Evolutionary conservation across 1,140 invertebrate species (phyloP), one percentile per base, ranked within the genome.

Genomic region (Cyrtorhinus lividipennis): DNA sequence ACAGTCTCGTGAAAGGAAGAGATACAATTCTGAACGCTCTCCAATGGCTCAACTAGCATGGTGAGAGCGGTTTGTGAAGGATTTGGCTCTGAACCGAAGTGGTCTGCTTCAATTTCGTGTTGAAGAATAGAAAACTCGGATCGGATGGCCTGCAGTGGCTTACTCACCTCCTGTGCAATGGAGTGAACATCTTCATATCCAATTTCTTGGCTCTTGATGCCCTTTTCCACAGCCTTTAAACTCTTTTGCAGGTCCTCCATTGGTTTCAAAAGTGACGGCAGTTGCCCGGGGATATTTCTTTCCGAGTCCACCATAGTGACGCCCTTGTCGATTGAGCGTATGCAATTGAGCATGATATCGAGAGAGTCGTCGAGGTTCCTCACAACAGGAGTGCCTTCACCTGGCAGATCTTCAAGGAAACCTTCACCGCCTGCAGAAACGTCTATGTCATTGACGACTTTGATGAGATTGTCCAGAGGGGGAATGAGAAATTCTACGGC

Each of bases 391-490:
- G 56, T 46, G 1, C 67, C 68, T 62, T 69, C 68, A 26, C 58
- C 53, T 15, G 22, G 20, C 27, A 69, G 26, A 62, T 69, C 64
- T 65, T 68, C 68, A 24, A 66, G 25, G 61, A 68, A 66, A 13
- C 63, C 65, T 25, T 56, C 56, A 24, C 57, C 62, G 1, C 25
- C 30, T 56, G 56, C 30, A 59, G 62, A 56, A 67, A 62, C 44
- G 59, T 69, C 68, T 65, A 75, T 68, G 24, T 73, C 72, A 0
- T 72, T 72, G 8, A 77, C 63, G 3, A 72, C 73, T 63, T 72
- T 74, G 24, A 78, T 72, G n/a, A 80, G 74, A 68, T 78, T 76
- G 64, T 78, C 75, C 3, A 77, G 65, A 0, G 77, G 76, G 3
- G 71, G 70, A 2, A 74, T 71, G 66, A 79, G 74, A 18, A 76